Evolutionary conservation across 92 coral and sea anemone species (phyloP).

Genomic region (Diadumene lineata): DNA sequence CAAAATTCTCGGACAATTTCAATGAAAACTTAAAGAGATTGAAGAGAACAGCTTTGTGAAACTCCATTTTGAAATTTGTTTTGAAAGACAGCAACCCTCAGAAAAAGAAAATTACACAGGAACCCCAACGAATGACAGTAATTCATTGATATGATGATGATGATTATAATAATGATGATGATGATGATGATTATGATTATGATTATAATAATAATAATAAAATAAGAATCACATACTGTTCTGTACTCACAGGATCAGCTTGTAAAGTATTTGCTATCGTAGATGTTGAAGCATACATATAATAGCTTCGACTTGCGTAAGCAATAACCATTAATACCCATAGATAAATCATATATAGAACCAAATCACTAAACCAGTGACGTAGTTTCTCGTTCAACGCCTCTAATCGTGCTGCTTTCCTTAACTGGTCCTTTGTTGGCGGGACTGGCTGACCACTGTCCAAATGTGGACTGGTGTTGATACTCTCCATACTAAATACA

Average conservation of each 20-base stretch:
- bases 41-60: too few species aligned
- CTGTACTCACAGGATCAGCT: not conserved
- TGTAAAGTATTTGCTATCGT: slow-evolving; percentile 25
- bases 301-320: slow-evolving; percentile 40
- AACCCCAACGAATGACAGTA: too few species aligned
- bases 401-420: slow-evolving; percentile 30
- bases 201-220: too few species aligned
- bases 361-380: slow-evolving; percentile 35
- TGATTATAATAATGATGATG: too few species aligned
- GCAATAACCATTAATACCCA: slow-evolving; percentile 35
- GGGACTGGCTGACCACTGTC: slow-evolving; percentile 32
- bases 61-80: too few species aligned
- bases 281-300: slow-evolving; percentile 32
- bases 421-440: slow-evolving; percentile 38
- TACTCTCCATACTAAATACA: slow-evolving; percentile 11
- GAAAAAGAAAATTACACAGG: too few species aligned
- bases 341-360: slow-evolving; percentile 35
- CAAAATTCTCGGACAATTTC: too few species aligned
- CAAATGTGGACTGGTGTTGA: not conserved
- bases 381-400: slow-evolving; percentile 29
- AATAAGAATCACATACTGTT: too few species aligned
- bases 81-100: too few species aligned
- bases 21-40: too few species aligned
- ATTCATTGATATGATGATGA: too few species aligned
- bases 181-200: too few species aligned